Conservation (phyloP, 2,888 invertebrate genomes). For the Leptinotarsa tumamoca region DNA sequence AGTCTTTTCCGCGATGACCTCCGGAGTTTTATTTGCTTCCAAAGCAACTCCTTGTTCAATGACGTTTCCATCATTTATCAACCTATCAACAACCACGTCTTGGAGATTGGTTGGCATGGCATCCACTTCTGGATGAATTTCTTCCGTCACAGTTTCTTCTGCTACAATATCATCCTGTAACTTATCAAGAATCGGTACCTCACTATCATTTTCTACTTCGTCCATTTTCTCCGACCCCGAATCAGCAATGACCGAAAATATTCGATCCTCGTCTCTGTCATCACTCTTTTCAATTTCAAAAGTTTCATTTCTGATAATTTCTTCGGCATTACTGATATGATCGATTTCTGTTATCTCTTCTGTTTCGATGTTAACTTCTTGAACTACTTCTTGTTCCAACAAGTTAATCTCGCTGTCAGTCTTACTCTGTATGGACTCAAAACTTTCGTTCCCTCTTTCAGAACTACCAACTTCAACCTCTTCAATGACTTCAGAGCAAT, state of each 20-base stretch:
- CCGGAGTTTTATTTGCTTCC: background rate
- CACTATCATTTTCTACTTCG: background rate
- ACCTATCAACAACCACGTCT: background rate
- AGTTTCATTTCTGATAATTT: background rate
- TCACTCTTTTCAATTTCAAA: background rate
- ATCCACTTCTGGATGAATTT: constrained; percentile 14
- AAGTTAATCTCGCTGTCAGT: background rate
- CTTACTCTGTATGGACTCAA: background rate
- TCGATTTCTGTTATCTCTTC: background rate
- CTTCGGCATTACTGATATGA: background rate
- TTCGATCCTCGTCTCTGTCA: background rate
- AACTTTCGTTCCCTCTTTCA: constrained; percentile 5
- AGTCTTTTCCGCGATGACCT: background rate
- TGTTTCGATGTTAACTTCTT: background rate
- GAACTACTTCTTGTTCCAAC: constrained; percentile 10
- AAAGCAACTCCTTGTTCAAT: background rate
- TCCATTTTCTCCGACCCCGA: no score
- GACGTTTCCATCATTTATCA: background rate
- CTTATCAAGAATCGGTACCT: background rate
- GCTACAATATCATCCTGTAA: background rate
- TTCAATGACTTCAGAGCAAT: background rate
- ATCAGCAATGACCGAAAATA: no score
- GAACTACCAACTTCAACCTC: background rate
- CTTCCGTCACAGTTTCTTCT: background rate
- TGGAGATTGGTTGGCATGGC: background rate